Conservation (phyloP, 2,113 vertebrate genomes). For the Halcyon senegalensis region DNA sequence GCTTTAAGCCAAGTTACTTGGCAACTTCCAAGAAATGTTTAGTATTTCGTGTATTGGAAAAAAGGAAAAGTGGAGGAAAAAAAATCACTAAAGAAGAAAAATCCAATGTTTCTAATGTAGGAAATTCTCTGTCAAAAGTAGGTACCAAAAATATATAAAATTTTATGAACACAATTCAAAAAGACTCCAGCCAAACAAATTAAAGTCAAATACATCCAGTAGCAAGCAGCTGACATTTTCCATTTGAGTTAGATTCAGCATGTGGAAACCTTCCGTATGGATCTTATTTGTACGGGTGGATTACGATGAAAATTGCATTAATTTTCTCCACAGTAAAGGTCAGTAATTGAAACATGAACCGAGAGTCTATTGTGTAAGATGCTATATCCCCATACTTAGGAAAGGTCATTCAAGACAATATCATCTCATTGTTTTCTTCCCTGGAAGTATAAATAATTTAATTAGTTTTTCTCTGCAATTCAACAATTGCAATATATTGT, state of each 20-base stretch:
- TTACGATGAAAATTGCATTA: constrained; percentile 81
- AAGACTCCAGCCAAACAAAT: constrained; percentile 63
- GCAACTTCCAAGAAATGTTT: constrained; percentile 5
- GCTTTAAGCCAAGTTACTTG: background rate
- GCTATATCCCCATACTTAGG: constrained; percentile 73
- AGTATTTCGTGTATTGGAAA: background rate
- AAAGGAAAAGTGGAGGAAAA: background rate
- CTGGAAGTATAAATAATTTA: constrained; percentile 75
- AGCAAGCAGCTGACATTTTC: constrained; percentile 77
- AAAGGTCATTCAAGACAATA: constrained; percentile 78
- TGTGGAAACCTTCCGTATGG: constrained; percentile 72
- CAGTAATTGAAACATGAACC: constrained; percentile 81
- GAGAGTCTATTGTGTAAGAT: constrained; percentile 77
- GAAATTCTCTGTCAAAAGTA: constrained; percentile 30
- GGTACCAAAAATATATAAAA: constrained; percentile 13
- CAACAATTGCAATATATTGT: constrained; percentile 58
- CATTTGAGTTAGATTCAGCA: constrained; percentile 77
- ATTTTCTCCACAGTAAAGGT: constrained; percentile 80
- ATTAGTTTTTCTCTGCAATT: constrained; percentile 54
- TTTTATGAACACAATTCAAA: constrained; percentile 39
- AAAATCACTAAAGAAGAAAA: background rate
- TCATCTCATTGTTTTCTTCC: constrained; percentile 76
- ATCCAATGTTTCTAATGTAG: background rate
- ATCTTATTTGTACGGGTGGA: constrained; percentile 78
- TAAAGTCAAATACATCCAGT: constrained; percentile 68